phyloP scores from a whole-genome alignment of 2,888 invertebrate species.

The Lepetodrilus schrolli region DNA sequence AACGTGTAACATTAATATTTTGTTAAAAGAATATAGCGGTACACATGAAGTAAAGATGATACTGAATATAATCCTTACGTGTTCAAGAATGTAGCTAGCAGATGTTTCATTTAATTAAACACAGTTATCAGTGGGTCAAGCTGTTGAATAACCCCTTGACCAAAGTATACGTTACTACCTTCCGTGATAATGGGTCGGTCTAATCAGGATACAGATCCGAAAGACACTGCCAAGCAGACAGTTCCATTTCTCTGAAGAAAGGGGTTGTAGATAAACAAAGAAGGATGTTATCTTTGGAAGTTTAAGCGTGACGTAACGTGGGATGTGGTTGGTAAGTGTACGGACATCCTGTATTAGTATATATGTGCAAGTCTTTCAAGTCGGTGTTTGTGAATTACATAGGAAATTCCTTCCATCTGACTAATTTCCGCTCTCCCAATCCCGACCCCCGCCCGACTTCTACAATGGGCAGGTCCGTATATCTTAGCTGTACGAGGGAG shows the following conservation, averaged over 20 bases:
- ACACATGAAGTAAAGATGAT: no score
- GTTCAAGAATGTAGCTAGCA: no score
- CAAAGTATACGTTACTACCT: neutral
- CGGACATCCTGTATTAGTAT: neutral
- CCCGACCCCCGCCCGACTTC: neutral
- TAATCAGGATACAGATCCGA: neutral
- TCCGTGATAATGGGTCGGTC: neutral
- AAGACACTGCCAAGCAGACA: neutral
- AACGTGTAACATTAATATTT: no score
- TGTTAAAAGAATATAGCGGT: no score
- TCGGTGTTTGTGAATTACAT: neutral
- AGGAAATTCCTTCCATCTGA: constrained; percentile 1
- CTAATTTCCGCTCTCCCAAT: neutral
- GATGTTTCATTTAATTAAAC: no score
- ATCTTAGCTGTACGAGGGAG: neutral
- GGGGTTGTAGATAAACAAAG: neutral
- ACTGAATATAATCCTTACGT: no score
- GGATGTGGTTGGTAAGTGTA: neutral
- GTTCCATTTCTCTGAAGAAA: neutral
- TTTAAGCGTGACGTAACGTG: neutral
- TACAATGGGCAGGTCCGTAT: neutral
- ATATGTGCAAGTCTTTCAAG: constrained; percentile 10
- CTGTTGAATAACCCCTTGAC: no score
- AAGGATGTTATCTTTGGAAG: neutral
- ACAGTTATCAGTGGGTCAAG: no score